phyloP scores from a whole-genome alignment of 2,113 vertebrate genomes.

The Eolophus roseicapilla region DNA sequence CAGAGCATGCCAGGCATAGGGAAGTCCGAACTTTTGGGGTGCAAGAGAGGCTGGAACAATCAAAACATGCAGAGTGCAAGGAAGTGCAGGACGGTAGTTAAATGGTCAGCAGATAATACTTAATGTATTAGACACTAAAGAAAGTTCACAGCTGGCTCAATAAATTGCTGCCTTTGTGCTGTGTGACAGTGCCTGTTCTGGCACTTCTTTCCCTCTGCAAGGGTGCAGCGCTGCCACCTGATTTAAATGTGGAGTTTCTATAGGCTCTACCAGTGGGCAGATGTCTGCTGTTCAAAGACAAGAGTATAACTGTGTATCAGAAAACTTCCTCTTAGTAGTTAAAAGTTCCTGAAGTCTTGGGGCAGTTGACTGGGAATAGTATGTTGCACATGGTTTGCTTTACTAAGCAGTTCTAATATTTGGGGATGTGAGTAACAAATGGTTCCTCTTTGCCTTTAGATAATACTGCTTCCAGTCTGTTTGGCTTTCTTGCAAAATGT shows the following conservation, averaged over 20 bases:
- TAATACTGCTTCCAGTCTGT: neutral
- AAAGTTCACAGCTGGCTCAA: neutral
- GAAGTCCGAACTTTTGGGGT: neutral
- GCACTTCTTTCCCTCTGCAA: neutral
- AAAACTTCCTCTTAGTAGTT: neutral
- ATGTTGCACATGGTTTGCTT: neutral
- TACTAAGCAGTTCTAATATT: neutral
- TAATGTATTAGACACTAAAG: neutral
- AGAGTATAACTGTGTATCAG: neutral
- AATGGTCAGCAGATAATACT: neutral
- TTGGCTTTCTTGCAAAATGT: slow-evolving; percentile 14
- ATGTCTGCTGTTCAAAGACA: neutral
- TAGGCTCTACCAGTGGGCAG: neutral
- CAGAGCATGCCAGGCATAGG: neutral
- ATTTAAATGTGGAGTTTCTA: neutral
- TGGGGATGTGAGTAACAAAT: neutral
- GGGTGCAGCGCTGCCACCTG: too few relatives aligned
- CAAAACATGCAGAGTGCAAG: neutral
- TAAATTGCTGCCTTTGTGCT: neutral
- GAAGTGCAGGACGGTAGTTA: neutral
- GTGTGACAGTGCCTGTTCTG: neutral
- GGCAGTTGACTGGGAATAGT: neutral
- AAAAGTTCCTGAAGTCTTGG: neutral
- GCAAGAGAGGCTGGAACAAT: neutral
- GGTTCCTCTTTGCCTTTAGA: slow-evolving; percentile 4